Evolutionary conservation across 2,113 vertebrate species (phyloP), one percentile per base, ranked within the genome.

Genomic region (Mellivora capensis): DNA sequence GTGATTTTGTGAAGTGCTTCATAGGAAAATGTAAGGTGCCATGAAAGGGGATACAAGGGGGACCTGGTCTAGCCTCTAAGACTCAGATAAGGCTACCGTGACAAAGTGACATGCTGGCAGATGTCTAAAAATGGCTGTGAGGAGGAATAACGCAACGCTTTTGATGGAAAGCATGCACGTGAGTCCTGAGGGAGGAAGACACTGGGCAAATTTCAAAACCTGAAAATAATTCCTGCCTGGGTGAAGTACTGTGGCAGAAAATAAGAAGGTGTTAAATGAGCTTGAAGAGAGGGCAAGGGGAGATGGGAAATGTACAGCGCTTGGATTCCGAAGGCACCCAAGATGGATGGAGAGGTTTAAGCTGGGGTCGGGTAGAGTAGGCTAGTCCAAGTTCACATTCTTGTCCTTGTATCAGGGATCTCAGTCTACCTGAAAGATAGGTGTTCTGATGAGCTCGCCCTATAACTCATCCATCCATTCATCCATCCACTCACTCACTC

Each of bases 271-370:
- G 17, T 23, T 9, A 20, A 61, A 9, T 34, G 18, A 61, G 17
- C 54, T 17, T 49, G 69, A 18, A 18, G 59, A 18, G 44, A 86
- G 23, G 23, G 17, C 4, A 29, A 72, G 39, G 5, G 23, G 6
- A 18, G 27, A 4, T 3, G 7, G 47, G 3, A 0, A 7, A 9
- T 12, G 10, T 1, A 34, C 7, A 61, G 4, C 42, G 14, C 34
- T 4, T 29, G 8, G 20, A 14, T 37, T 42, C 44, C 23, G 11
- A 77, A 17, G 76, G 23, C 31, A 62, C 34, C 18, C 62, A 34
- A 49, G 37, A 59, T 0, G 31, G 47, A 10, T 2, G 34, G 72
- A 20, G 74, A 71, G 29, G 34, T 59, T 27, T 27, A 31, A 52
- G 34, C 7, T 7, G n/a, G 44, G 62, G 31, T 37, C 34, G 37